phyloP scores from a whole-genome alignment of 2,888 invertebrate species.

The Phaedon cochleariae region DNA sequence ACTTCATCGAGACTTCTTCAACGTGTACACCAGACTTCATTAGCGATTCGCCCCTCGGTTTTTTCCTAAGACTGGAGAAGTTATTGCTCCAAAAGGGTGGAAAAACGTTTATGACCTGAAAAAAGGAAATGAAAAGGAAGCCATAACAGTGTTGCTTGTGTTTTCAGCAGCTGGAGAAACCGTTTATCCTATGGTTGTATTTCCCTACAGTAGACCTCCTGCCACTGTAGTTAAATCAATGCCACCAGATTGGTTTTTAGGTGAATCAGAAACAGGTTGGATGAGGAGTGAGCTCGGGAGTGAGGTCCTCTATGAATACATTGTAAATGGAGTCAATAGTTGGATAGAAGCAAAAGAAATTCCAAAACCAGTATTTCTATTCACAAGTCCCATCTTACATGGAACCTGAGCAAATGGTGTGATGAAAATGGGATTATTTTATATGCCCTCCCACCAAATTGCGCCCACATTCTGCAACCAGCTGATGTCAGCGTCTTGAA shows the following conservation, averaged over 20 bases:
- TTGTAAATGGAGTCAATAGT: constrained; percentile 8
- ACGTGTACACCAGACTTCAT: too few relatives aligned
- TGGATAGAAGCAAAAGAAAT: constrained; percentile 3
- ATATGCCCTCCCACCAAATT: too few relatives aligned
- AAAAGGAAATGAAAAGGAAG: constrained; percentile 19
- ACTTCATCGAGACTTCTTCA: too few relatives aligned
- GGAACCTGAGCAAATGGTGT: constrained; percentile 41
- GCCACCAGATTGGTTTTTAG: constrained; percentile 36
- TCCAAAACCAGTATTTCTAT: constrained; percentile 9
- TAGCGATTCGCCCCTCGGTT: too few relatives aligned
- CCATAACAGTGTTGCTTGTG: constrained; percentile 24
- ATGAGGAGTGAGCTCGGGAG: too few relatives aligned
- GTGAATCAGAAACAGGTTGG: too few relatives aligned
- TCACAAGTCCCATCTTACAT: background rate
- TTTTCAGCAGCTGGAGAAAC: constrained; percentile 43
- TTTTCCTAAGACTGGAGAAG: constrained; percentile 51
- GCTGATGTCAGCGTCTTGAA: constrained; percentile 32
- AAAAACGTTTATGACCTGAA: constrained; percentile 48
- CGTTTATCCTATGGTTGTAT: constrained; percentile 30
- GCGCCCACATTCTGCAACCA: constrained; percentile 28
- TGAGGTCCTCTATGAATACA: constrained; percentile 5
- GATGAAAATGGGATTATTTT: constrained; percentile 42
- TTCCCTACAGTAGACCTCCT: too few relatives aligned
- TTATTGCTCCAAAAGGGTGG: constrained; percentile 30
- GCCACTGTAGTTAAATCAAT: constrained; percentile 36